Conservation (phyloP, 2,797 vertebrate species). For the Tragopan temminckii region DNA sequence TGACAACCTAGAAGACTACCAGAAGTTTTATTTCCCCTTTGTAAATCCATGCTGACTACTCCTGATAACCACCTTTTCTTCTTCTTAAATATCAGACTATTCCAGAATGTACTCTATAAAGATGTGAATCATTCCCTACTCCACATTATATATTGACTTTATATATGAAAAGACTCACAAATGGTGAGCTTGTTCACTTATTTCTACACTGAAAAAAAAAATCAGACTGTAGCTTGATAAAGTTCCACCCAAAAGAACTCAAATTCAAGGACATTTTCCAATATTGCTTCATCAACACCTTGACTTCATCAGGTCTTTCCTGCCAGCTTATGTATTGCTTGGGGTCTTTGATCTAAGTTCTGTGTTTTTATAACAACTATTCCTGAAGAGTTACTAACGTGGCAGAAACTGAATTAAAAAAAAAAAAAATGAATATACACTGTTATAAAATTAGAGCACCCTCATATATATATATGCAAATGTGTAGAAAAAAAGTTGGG, state of each 20-base stretch:
- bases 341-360: neutral
- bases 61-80: no score
- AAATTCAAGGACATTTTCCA: fast-evolving
- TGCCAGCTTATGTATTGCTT: neutral
- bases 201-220: neutral
- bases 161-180: neutral
- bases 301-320: neutral
- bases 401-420: neutral
- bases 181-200: neutral
- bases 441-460: neutral
- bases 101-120: neutral
- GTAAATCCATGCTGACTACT: no score
- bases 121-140: neutral
- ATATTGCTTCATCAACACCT: neutral
- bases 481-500: neutral
- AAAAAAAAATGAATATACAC: neutral
- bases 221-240: neutral
- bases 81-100: neutral
- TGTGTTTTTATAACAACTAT: neutral
- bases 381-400: neutral
- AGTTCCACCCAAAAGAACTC: neutral
- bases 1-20: no score
- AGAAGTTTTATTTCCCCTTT: no score
- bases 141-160: neutral
- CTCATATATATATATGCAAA: fast-evolving